Evolutionary conservation across 1,140 invertebrate species (phyloP).

Genomic region (Centruroides sculpturatus): DNA sequence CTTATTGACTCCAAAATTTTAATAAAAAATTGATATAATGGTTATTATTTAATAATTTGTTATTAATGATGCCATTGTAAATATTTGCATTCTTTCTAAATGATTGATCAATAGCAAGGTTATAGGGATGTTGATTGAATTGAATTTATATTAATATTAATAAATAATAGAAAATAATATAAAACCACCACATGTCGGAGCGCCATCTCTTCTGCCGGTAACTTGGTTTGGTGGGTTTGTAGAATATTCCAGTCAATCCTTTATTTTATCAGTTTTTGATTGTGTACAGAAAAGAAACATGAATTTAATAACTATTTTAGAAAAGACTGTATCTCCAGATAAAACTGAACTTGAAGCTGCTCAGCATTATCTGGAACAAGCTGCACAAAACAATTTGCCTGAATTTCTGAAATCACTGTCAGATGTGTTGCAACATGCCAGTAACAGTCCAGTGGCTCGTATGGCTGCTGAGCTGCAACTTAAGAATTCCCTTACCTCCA

Average conservation of each 20-base stretch:
- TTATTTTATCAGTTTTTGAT: not conserved
- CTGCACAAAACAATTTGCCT: constrained; percentile 66
- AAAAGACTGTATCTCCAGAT: constrained; percentile 81
- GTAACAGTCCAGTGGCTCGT: constrained; percentile 78
- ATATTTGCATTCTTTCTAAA: too few relatives aligned
- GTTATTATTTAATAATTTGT: too few relatives aligned
- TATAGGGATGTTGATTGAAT: too few relatives aligned
- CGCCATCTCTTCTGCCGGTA: too few relatives aligned
- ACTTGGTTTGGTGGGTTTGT: too few relatives aligned
- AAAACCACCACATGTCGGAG: constrained; percentile 36
- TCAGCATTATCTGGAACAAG: constrained; percentile 81
- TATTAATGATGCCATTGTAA: too few relatives aligned
- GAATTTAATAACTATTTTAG: constrained; percentile 19
- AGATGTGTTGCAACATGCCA: constrained; percentile 73
- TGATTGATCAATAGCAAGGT: too few relatives aligned
- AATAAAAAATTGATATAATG: too few relatives aligned
- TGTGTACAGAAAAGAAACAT: not conserved
- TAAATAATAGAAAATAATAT: too few relatives aligned
- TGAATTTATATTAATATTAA: too few relatives aligned
- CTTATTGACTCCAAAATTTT: too few relatives aligned
- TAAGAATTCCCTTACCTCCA: constrained; percentile 96
- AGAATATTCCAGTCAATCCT: too few relatives aligned
- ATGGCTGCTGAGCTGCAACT: constrained; percentile 97
- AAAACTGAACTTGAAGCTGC: constrained; percentile 88
- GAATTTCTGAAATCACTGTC: constrained; percentile 89